phyloP scores from a whole-genome alignment of 2,113 vertebrate species.

The Bubo scandiacus region DNA sequence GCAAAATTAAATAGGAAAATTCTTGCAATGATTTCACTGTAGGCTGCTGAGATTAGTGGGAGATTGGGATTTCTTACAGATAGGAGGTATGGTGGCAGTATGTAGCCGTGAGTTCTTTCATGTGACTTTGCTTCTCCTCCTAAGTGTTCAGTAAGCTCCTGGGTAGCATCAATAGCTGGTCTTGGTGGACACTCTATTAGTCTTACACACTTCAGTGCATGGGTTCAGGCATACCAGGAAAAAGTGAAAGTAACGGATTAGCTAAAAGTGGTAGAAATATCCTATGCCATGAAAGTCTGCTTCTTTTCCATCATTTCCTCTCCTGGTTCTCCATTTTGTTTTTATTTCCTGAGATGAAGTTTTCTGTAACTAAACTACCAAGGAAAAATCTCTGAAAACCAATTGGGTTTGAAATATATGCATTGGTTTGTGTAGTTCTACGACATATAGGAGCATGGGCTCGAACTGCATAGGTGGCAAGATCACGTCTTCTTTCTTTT shows the following conservation, averaged over 20 bases:
- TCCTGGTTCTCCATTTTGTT: background rate
- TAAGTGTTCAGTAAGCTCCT: background rate
- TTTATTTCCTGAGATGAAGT: background rate
- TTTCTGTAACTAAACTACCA: background rate
- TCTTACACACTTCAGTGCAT: background rate
- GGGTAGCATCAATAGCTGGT: background rate
- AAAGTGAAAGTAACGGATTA: background rate
- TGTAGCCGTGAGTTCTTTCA: background rate
- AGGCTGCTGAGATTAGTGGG: background rate
- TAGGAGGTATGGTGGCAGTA: background rate
- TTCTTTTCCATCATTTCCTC: background rate
- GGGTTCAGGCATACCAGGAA: background rate
- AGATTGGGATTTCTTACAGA: background rate
- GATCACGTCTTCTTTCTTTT: background rate
- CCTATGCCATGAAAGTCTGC: background rate
- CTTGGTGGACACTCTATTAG: background rate
- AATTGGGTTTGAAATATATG: background rate
- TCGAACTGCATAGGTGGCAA: background rate
- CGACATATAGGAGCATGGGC: background rate
- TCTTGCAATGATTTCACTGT: background rate
- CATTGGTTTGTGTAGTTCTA: background rate
- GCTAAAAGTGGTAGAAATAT: background rate
- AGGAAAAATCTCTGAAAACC: background rate
- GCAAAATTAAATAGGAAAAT: background rate
- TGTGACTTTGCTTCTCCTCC: background rate